Conservation (phyloP, 2,888 invertebrate genomes). For the Antheraea assamensis region DNA sequence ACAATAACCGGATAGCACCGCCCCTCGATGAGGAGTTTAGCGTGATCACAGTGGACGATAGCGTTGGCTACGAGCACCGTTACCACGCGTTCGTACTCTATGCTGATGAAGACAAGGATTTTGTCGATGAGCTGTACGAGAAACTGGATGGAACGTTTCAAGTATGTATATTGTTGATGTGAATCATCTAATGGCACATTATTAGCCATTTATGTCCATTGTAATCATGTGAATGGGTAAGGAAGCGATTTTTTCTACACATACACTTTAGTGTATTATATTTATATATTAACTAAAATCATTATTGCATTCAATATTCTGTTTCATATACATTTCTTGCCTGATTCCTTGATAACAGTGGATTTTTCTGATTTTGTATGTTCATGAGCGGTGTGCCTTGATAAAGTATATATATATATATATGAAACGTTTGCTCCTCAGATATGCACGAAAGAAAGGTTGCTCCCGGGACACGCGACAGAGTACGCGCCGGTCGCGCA, state of each 20-base stretch:
- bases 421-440: slow-evolving; percentile 42
- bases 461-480: slow-evolving; percentile 86
- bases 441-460: slow-evolving; percentile 89
- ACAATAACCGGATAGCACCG: slow-evolving; percentile 23
- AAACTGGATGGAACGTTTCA: slow-evolving; percentile 85
- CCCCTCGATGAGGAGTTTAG: slow-evolving; percentile 24
- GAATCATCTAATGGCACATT: not conserved
- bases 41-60: slow-evolving; percentile 79
- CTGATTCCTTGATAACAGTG: too few species aligned
- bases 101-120: slow-evolving; percentile 87
- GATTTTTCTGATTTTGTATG: too few species aligned
- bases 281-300: too few species aligned
- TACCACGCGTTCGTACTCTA: slow-evolving; percentile 92
- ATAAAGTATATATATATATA: too few species aligned
- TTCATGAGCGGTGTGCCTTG: too few species aligned
- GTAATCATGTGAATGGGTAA: too few species aligned
- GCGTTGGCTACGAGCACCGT: slow-evolving; percentile 75
- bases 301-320: too few species aligned
- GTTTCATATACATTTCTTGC: too few species aligned
- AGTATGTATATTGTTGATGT: slow-evolving; percentile 61
- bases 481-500: slow-evolving; percentile 87
- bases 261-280: too few species aligned
- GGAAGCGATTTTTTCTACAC: too few species aligned
- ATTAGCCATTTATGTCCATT: too few species aligned
- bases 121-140: slow-evolving; percentile 84